Evolutionary conservation across 1,140 invertebrate genomes (phyloP).

Genomic region (Polyergus mexicanus): DNA sequence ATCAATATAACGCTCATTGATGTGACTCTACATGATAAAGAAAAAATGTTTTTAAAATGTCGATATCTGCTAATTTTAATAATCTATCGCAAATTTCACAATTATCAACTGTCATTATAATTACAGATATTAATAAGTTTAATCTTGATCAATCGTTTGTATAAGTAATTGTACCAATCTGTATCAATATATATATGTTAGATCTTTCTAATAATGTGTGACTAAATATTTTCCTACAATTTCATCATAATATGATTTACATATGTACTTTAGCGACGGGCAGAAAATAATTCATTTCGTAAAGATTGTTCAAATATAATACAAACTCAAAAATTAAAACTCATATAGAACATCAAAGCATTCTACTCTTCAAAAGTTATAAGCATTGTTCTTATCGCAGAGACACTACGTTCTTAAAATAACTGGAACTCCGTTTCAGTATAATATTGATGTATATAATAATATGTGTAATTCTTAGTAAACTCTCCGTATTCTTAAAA

Average conservation of each 20-base stretch:
- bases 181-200: not conserved
- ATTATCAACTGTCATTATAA: not conserved
- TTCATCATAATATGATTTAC: not conserved
- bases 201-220: not conserved
- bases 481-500: conserved; percentile 4
- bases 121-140: not conserved
- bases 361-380: not conserved
- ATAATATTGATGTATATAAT: not conserved
- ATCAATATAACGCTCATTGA: conserved; percentile 9
- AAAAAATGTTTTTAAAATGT: not conserved
- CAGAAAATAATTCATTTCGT: not conserved
- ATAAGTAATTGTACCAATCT: not conserved
- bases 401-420: conserved; percentile 15
- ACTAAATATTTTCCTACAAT: not conserved
- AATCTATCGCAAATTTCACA: not conserved
- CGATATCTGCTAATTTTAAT: not conserved
- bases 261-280: not conserved
- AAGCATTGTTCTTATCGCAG: conserved; percentile 14
- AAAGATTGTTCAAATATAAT: not conserved
- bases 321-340: not conserved
- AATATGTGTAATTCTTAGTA: conserved; percentile 15
- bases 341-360: not conserved
- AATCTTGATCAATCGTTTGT: not conserved
- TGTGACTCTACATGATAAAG: not conserved
- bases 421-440: not conserved